Evolutionary conservation across 2,888 invertebrate species (phyloP), one percentile per base, ranked within the genome.

Genomic region (Agrotis exclamationis): DNA sequence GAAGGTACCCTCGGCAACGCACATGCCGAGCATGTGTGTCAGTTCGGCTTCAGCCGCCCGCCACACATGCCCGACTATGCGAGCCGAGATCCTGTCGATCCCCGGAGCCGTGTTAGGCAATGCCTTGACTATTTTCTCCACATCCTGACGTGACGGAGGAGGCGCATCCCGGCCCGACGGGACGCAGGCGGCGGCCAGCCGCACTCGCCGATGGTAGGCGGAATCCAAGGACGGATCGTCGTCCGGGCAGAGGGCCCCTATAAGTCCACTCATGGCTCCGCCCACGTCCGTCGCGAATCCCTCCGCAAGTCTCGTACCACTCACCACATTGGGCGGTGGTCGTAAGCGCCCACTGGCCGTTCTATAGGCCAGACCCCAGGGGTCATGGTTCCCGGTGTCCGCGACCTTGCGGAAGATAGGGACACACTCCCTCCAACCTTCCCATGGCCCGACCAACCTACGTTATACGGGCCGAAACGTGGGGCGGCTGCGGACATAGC

Each of bases 201-300:
- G 71, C 1, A 89, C 81, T 16, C 56, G 54, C 2, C 59, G 1
- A 60, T 89, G 89, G 22, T 86, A 84, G 0, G 5, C 20, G 0
- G 84, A 44, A 66, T 89, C 88, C 2, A 0, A 1, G 0, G 50
- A 3, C 2, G 11, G n/a, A 1, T 80, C 69, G 24, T 88, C 88
- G 39, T 88, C 89, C 0, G 87, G 89, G 50, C 85, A 90, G 2
- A 89, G 66, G 45, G 0, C 44, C 20, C 4, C 28, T 69, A 3
- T 66, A 44, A 50, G 50, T 9, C 20, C 20, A 39, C 7, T 14
- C 82, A 85, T 84, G 1, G 87, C 76, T 3, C 54, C 71, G 0
- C 53, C 76, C 0, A 74, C 68, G 7, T 66, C 65, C 6, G 18
- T 62, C 0, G 84, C 28, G 20, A 5, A 60, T 0, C 77, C 75